A percentile compares a stretch with the other conserved stretches of the same genome.
phyloP scores from a whole-genome alignment of 2,113 vertebrate genomes.

The Eurystomus gularis region DNA sequence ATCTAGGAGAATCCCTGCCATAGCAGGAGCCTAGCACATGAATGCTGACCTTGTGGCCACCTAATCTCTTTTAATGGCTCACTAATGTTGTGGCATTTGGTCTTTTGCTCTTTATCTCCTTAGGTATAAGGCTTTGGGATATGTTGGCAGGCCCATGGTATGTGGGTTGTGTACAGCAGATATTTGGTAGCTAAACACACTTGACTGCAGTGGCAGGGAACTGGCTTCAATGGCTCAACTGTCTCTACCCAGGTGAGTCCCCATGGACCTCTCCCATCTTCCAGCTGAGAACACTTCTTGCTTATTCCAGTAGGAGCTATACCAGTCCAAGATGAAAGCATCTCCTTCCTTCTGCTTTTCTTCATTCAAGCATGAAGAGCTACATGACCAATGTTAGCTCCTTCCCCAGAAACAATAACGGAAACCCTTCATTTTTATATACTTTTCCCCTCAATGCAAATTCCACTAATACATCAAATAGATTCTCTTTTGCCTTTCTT shows the following conservation, averaged over 20 bases:
- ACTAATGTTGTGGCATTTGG: background rate
- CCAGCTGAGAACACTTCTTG: background rate
- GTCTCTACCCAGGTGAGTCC: background rate
- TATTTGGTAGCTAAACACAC: background rate
- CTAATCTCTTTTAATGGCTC: background rate
- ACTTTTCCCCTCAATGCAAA: background rate
- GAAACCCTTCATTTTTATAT: background rate
- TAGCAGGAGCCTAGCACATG: background rate
- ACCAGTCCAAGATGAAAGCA: background rate
- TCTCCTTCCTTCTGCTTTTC: background rate
- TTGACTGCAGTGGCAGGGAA: background rate
- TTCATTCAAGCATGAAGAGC: background rate
- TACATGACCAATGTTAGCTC: background rate
- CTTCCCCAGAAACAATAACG: background rate
- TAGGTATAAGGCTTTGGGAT: background rate
- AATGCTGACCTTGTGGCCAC: background rate
- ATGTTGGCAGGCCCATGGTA: fast-evolving
- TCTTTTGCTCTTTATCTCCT: background rate
- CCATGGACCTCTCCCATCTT: background rate
- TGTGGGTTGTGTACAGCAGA: background rate
- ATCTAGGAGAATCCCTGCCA: background rate
- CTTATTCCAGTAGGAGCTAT: background rate
- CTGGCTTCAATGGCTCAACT: background rate
- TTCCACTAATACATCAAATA: background rate
- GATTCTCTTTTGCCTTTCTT: background rate